phyloP scores from a whole-genome alignment of 2,888 invertebrate species.

The Agrotis ipsilon region DNA sequence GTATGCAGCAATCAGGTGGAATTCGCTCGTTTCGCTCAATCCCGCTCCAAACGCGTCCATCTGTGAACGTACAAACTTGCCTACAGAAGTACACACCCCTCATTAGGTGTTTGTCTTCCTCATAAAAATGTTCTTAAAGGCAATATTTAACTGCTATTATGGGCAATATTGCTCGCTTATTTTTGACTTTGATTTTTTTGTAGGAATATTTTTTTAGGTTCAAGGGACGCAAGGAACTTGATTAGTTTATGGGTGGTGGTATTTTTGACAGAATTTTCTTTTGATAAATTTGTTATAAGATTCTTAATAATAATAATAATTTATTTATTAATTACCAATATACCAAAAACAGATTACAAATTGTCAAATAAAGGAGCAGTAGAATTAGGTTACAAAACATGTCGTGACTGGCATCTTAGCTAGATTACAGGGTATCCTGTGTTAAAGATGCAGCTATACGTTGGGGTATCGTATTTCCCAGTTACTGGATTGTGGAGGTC shows the following conservation, averaged over 20 bases:
- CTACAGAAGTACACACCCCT: conserved; percentile 66
- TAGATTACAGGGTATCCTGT: no score
- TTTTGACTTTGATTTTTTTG: conserved; percentile 46
- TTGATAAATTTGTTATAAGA: not conserved
- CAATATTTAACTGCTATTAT: conserved; percentile 61
- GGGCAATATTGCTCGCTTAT: conserved; percentile 49
- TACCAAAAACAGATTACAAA: no score
- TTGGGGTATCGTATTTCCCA: no score
- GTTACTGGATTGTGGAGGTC: no score
- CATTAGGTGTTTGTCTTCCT: conserved; percentile 87
- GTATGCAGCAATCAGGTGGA: conserved; percentile 61
- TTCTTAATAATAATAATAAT: no score
- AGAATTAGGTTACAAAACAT: no score
- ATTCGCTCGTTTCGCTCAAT: conserved; percentile 49
- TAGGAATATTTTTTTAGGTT: conserved; percentile 22
- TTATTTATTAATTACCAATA: no score
- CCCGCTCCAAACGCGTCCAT: conserved; percentile 52
- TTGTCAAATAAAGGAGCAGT: no score
- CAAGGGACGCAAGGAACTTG: not conserved
- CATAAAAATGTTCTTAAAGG: conserved; percentile 78
- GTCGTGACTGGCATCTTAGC: no score
- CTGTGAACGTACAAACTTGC: conserved; percentile 86
- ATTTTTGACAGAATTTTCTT: not conserved
- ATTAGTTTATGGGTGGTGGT: not conserved
- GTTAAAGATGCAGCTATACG: no score